Percentiles rank a stretch among this genome's conserved stretches.
These are phyloP conservation scores for Saccostrea glomerata DNA, from an alignment of 1,140 invertebrate genomes.

Conservation along the genomic window DNA sequence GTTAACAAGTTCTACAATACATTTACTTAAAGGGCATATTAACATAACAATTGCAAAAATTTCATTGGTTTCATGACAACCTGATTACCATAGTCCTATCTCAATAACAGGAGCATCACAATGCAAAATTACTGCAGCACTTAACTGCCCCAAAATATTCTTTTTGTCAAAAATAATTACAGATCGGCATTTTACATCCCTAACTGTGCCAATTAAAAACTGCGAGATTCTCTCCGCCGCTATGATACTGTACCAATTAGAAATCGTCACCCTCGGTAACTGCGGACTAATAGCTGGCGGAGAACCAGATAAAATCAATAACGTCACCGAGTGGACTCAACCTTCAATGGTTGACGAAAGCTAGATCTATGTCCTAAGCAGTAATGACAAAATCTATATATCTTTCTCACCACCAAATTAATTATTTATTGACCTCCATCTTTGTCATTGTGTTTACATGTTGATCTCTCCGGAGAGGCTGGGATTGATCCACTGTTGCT, in stretches of 20 bases:
- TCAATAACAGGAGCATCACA: too few relatives aligned
- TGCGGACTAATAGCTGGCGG: neutral
- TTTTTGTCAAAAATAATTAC: too few relatives aligned
- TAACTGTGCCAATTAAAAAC: neutral
- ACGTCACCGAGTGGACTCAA: neutral
- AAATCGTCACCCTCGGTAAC: neutral
- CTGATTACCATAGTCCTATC: too few relatives aligned
- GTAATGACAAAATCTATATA: constrained; percentile 29
- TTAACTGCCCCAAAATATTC: too few relatives aligned
- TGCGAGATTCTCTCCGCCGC: neutral
- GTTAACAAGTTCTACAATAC: too few relatives aligned
- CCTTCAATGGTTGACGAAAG: neutral
- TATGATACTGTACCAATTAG: constrained; percentile 30
- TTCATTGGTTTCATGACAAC: too few relatives aligned
- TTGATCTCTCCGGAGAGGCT: neutral
- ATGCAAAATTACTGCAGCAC: too few relatives aligned
- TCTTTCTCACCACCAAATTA: constrained; percentile 31
- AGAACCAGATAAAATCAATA: constrained; percentile 4
- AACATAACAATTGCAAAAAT: too few relatives aligned
- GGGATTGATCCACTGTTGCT: neutral
- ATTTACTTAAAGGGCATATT: too few relatives aligned
- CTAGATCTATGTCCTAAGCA: neutral
- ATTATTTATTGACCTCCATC: constrained; percentile 32
- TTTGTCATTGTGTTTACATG: constrained; percentile 6
- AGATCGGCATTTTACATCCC: too few relatives aligned